A percentile compares a stretch with the other conserved stretches of the same genome.
Conservation (phyloP, 2,888 invertebrate species). For the Ceramica pisi region DNA sequence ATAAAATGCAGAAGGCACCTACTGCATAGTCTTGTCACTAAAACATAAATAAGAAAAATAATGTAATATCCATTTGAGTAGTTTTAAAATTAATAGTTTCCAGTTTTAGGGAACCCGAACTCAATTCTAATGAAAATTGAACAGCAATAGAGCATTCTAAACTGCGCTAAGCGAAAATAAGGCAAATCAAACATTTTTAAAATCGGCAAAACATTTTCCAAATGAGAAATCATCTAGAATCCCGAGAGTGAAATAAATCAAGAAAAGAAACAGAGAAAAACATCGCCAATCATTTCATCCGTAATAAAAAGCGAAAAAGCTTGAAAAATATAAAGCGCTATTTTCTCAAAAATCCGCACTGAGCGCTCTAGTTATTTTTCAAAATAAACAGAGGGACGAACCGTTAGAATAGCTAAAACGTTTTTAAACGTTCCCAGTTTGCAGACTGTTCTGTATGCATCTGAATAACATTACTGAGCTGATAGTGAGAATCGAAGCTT, state of each 20-base stretch:
- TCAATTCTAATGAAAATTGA: too few species aligned
- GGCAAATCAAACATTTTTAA: not conserved
- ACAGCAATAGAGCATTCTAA: too few species aligned
- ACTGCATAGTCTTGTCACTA: too few species aligned
- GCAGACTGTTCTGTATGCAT: constrained; percentile 23
- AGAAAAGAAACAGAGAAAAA: not conserved
- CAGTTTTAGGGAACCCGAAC: too few species aligned
- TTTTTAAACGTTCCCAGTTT: constrained; percentile 37
- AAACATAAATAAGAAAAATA: too few species aligned
- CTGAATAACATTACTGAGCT: constrained; percentile 35
- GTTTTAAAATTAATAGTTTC: too few species aligned
- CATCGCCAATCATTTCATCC: constrained; percentile 14
- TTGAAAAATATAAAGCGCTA: constrained; percentile 9
- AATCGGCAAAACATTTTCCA: not conserved
- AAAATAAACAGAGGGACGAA: constrained; percentile 44
- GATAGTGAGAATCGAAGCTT: constrained; percentile 17
- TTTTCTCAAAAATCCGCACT: constrained; percentile 31
- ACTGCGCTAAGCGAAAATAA: not conserved
- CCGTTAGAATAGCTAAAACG: constrained; percentile 35
- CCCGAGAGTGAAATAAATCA: not conserved
- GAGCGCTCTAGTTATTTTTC: constrained; percentile 31
- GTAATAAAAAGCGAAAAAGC: constrained; percentile 6
- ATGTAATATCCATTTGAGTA: too few species aligned
- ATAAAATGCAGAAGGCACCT: too few species aligned
- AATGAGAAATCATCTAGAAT: not conserved